phyloP scores from a whole-genome alignment of 2,888 invertebrate species.

The Polylopha cassiicola region DNA sequence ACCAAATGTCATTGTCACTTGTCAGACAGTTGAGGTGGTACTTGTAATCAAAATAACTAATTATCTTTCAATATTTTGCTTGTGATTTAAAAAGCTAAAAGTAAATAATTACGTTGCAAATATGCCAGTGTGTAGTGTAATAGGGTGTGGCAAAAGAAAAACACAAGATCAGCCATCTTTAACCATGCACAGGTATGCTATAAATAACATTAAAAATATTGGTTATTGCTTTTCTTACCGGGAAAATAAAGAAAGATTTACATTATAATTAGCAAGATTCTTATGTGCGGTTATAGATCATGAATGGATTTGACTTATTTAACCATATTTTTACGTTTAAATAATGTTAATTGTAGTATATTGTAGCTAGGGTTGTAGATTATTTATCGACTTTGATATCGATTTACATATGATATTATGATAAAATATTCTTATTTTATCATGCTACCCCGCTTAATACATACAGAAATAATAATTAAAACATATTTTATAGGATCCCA shows the following conservation, averaged over 20 bases:
- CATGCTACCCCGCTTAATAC: neutral
- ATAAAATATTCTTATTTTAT: neutral
- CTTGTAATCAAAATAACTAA: neutral
- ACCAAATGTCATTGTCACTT: neutral
- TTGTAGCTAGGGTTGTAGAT: neutral
- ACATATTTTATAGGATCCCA: neutral
- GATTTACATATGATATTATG: neutral
- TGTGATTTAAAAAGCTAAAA: neutral
- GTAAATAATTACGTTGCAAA: neutral
- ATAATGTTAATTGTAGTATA: neutral
- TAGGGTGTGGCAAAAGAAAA: conserved; percentile 2
- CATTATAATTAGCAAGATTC: neutral
- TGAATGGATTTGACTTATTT: neutral
- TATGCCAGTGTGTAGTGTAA: conserved; percentile 1
- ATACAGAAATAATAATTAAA: neutral
- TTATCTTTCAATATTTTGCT: conserved; percentile 1
- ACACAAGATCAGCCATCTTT: conserved; percentile 1
- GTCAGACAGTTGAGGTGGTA: neutral
- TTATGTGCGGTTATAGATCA: neutral
- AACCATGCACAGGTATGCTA: conserved; percentile 3
- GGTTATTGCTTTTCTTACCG: neutral
- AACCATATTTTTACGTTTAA: neutral
- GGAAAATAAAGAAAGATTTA: neutral
- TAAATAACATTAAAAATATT: conserved; percentile 3
- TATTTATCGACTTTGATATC: conserved; percentile 2